Base-by-base conservation (phyloP, 2,113 vertebrate species). In the Asarcornis scutulata region DNA sequence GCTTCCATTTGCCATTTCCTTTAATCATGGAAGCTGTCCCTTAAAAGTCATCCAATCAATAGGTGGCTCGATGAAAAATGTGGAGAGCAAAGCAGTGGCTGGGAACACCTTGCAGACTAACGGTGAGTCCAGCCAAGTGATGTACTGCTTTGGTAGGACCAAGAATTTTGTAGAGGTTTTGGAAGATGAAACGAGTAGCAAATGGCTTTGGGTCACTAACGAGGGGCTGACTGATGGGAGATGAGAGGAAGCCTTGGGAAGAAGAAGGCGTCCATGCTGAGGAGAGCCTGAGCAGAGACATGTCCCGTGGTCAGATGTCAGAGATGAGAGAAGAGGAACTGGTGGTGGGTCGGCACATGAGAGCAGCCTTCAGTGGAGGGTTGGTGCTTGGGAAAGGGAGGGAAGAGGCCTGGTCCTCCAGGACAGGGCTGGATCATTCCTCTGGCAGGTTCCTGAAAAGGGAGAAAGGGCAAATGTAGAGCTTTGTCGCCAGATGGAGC, bases 401-500 rank as follows among this genome's bases (percentile, higher is more conserved):
- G 76, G 72, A 77, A 59, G 56, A 87, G 23, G 21, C 53, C 18
- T 76, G 0, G 0, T 26, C 53, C 52, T 34, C 26, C n/a, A 8
- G 62, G 78, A 44, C 80, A 89, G 27, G 1, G 1, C 38, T 59
- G 74, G 81, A 29, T 84, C 85, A 34, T 32, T 74, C 88, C 93
- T 56, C 67, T 76, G 62, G 12, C 50, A 52, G 62, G 55, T 85
- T 91, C 63, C 63, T 77, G 50, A 73, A 64, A 89, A 58, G 74
- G 91, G 85, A 82, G 78, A 96, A 93, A 97, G 98, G 97, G 96
- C 73, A 97, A 94, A 92, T 83, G 88, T 83, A 83, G 78, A 89
- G 40, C 78, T 77, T 89, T 96, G 95, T 98, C 97, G 96, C 95
- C 75, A 85, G 97, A 97, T 89, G 97, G 95, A 96, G 89, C 93